Evolutionary conservation across 2,113 vertebrate genomes (phyloP).

Genomic region (Urocitellus parryii): DNA sequence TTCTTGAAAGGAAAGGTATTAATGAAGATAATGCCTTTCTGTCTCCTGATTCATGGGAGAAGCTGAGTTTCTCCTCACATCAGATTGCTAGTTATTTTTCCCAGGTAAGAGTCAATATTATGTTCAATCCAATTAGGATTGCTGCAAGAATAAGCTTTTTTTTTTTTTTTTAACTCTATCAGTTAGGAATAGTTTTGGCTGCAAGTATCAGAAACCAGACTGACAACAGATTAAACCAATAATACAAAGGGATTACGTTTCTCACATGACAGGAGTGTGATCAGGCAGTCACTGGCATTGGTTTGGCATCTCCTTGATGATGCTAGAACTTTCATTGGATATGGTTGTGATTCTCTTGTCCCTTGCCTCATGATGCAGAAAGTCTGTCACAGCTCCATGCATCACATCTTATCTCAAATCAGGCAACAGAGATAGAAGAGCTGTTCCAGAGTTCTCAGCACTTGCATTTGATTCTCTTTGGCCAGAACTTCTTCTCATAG

Average conservation of each 20-base stretch:
- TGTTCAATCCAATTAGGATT: background rate
- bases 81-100: conserved; percentile 7
- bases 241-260: background rate
- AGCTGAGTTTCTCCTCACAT: background rate
- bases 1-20: background rate
- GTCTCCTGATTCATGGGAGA: background rate
- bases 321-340: background rate
- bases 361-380: background rate
- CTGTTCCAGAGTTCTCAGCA: background rate
- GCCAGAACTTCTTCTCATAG: background rate
- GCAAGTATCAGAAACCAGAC: background rate
- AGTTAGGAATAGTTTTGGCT: background rate
- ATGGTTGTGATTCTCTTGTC: background rate
- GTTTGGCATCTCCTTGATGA: background rate
- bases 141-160: background rate
- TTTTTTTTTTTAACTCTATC: background rate
- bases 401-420: background rate
- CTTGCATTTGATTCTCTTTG: background rate
- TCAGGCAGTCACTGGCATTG: background rate
- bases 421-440: background rate
- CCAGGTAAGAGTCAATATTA: background rate
- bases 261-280: background rate
- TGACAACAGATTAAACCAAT: background rate
- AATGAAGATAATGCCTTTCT: background rate
- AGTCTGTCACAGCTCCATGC: background rate